Base-by-base conservation (phyloP, 1,140 invertebrate species). In the Uloborus diversus region DNA sequence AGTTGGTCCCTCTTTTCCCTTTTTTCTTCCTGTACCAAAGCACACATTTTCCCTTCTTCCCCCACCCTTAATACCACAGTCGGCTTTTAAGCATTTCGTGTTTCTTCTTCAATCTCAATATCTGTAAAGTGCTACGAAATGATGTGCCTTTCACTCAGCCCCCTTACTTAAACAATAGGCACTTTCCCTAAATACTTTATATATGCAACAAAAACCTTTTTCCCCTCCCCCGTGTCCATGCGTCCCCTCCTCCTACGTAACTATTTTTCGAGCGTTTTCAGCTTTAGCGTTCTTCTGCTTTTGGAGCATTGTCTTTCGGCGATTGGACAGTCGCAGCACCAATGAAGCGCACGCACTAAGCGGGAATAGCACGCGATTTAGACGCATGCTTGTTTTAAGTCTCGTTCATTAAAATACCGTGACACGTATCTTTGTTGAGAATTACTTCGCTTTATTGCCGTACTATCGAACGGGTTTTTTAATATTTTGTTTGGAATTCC, bases 81-180 rank as follows among this genome's bases (percentile, higher is more conserved):
- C 35, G 59, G 71, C 71, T 75, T 75, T 75, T 64, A 64, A 23
- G 28, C 57, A 27, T 59, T 59, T 28, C 20, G 27, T n/a, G 4
- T 33, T 47, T 28, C 35, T 49, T 23, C 57, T 64, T 42, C 42
- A 64, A 75, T 75, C 71, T 75, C 71, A 75, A 75, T 75, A 75
- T 64, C 71, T 75, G 53, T 75, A 64, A 75, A 75, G 71, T 75
- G 71, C 71, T 28, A 30, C 35, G 71, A 61, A 75, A 75, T 75
- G 59, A 75, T 64, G 71, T 75, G 56, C 53, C 70, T 73, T 73
- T 73, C 35, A 61, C 23, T 47, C 30, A 32, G 37, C 66, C 28
- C 33, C 42, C 51, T n/a, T 64, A 75, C 56, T 75, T 75, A 75
- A 75, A 75, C 71, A 75, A 75, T 75, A 61, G 71, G 37, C 59